Base-by-base conservation (phyloP, 92 coral and sea anemone species). In the Phymanthus crucifer region DNA sequence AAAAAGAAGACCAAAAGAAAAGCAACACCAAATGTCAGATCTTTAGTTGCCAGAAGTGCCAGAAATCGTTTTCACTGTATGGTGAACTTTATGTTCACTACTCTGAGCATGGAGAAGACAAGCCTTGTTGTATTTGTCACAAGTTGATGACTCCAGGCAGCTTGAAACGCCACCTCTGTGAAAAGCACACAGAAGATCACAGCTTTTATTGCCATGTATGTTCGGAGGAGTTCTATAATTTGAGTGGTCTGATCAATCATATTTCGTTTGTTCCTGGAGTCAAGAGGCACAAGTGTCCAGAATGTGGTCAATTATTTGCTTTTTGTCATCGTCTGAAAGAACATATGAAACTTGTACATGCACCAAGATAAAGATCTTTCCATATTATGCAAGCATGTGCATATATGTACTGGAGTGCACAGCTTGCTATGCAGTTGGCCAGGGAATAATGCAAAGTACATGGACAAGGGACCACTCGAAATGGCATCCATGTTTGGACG, bases 121-220 rank as follows among this genome's bases (percentile, higher is more conserved):
- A 21, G 45, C 80, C 80, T 1, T 76, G 80, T 36, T 76, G 80
- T 66, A 40, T 33, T 31, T 76, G 80, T 45, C 1, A 2, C 14
- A 76, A 57, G 58, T 3, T 14, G 4, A 57, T 76, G 26, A 32
- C 80, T 3, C 58, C 7, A 21, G 35, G 80, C 4, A 76, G 57
- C 52, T 36, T 76, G 24, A 32, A 33, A 23, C 61, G 80, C 17
- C 80, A 76, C 32, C 36, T 76, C 50, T 16, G 0, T 5, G 80
- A 76, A 3, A 24, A 6, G 1, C 80, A 76, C 70, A 9, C 14
- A 0, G 32, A 57, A 32, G 71, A 38, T 4, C 56, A 57, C 31
- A 29, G 14, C 17, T 58, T 56, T 27, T 17, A 54, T 58, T 76
- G 80, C 16, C 14, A 18, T 58, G 19, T 52, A 21, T 76, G 80